These are phyloP conservation scores for Chrysocyon brachyurus DNA, from an alignment of 2,797 vertebrate species.

Conservation along the genomic window DNA sequence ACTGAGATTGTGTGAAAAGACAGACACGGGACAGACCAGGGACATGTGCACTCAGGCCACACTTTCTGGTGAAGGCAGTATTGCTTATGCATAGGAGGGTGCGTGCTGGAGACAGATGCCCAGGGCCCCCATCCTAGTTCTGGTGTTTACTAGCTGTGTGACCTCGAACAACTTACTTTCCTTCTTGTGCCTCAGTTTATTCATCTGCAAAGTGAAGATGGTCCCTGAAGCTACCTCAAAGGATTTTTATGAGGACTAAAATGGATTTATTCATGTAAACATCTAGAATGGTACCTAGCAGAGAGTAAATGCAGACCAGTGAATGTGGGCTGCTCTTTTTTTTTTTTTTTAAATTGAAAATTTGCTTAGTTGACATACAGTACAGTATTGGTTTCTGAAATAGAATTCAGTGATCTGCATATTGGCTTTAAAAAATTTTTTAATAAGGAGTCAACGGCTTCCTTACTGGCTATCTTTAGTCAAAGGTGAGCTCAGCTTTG, in stretches of 20 bases:
- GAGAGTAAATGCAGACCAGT: not conserved
- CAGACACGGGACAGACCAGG: not conserved
- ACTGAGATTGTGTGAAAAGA: not conserved
- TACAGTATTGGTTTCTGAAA: not conserved
- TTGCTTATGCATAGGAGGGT: not conserved
- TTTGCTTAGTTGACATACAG: not conserved
- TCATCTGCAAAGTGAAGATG: not conserved
- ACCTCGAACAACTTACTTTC: not conserved
- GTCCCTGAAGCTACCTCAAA: not conserved
- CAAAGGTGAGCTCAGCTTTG: not conserved
- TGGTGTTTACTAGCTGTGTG: not conserved
- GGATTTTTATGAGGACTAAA: not conserved
- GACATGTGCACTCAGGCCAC: fast-evolving
- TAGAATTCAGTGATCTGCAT: not conserved
- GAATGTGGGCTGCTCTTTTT: not conserved
- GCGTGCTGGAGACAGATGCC: not conserved
- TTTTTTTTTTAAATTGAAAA: not conserved
- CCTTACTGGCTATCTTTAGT: not conserved
- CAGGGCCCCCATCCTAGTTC: not conserved
- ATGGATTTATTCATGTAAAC: not conserved
- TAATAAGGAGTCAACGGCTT: not conserved
- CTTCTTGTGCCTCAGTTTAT: not conserved
- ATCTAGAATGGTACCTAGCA: not conserved
- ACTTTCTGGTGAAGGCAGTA: not conserved
- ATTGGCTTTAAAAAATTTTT: not conserved